These are phyloP conservation scores for Chitala chitala DNA, from an alignment of 2,113 vertebrate species.

Conservation along the genomic window DNA sequence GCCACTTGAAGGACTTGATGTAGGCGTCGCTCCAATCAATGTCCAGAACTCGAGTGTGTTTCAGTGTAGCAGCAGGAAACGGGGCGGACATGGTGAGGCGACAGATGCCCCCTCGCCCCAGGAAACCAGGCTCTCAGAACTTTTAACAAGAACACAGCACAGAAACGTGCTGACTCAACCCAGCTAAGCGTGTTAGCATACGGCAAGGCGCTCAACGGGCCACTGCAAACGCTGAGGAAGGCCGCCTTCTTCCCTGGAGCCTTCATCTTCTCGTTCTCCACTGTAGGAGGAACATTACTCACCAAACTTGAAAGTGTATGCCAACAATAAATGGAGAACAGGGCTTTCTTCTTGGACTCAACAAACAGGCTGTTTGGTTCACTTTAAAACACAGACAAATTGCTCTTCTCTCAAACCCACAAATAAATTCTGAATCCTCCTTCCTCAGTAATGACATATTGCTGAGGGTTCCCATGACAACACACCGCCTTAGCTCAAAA, in stretches of 20 bases:
- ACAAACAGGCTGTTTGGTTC: background rate
- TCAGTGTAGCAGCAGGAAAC: background rate
- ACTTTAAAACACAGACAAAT: conserved; percentile 9
- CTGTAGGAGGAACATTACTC: background rate
- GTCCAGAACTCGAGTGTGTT: background rate
- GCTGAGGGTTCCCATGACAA: conserved; percentile 10
- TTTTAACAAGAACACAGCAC: background rate
- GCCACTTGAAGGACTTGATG: no score
- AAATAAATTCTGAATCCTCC: background rate
- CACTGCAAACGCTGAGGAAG: background rate
- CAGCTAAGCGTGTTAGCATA: background rate
- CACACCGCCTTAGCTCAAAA: background rate
- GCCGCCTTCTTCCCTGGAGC: background rate
- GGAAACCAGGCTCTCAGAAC: background rate
- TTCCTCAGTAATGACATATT: conserved; percentile 8
- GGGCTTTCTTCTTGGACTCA: background rate
- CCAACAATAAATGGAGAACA: background rate
- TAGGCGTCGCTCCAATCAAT: background rate
- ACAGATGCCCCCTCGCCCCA: no score
- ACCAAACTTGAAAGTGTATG: background rate
- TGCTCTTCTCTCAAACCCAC: conserved; percentile 15
- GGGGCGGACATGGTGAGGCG: background rate
- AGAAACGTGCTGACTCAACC: background rate
- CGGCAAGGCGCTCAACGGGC: background rate
- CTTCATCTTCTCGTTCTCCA: no score